phyloP scores from a whole-genome alignment of 2,797 vertebrate genomes.

The Emydoidea blandingii region DNA sequence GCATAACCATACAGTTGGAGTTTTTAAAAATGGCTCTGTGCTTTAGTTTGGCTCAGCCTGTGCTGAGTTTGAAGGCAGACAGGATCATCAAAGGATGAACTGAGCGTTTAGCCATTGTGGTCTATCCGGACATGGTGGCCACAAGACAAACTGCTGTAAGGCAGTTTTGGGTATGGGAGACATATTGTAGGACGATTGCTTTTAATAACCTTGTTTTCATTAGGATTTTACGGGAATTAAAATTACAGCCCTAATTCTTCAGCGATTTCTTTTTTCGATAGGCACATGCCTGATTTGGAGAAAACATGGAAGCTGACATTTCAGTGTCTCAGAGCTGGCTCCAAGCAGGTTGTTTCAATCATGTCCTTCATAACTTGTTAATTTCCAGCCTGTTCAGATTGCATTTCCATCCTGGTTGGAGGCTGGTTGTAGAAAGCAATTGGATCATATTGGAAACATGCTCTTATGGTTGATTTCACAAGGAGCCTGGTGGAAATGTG shows the following conservation, averaged over 20 bases:
- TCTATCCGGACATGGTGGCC: background rate
- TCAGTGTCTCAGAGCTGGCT: background rate
- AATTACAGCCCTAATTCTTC: background rate
- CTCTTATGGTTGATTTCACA: background rate
- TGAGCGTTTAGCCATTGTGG: background rate
- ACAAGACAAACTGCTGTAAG: background rate
- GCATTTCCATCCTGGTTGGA: constrained; percentile 13
- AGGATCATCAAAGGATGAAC: constrained; percentile 7
- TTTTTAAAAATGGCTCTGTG: background rate
- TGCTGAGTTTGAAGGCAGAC: background rate
- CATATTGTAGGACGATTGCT: rapidly evolving
- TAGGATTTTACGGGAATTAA: background rate
- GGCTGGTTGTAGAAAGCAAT: background rate
- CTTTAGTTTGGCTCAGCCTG: background rate
- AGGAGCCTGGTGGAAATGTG: background rate
- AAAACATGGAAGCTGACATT: background rate
- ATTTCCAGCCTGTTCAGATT: background rate
- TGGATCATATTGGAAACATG: background rate
- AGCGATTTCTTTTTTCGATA: background rate
- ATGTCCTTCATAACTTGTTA: background rate
- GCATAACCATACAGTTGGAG: background rate
- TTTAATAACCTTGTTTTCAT: background rate
- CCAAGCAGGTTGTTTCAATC: background rate
- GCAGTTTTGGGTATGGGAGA: rapidly evolving
- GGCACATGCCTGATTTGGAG: background rate